These are phyloP conservation scores for Ormyrus rosae DNA, from an alignment of 2,888 invertebrate genomes.

Conservation along the genomic window DNA sequence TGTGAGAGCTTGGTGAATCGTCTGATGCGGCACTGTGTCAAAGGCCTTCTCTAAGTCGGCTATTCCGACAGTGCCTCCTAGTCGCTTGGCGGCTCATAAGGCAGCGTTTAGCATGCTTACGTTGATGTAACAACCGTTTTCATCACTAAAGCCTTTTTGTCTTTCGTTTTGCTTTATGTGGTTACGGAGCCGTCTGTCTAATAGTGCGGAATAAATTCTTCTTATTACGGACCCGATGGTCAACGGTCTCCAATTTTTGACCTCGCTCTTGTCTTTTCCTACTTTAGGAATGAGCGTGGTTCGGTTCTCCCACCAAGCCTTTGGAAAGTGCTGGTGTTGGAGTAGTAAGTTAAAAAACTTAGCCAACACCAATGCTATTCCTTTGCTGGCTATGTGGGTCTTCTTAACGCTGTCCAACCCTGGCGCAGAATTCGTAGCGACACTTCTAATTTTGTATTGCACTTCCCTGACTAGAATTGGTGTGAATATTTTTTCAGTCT, in stretches of 20 bases:
- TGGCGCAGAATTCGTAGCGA: not conserved
- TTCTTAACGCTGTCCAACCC: constrained; percentile 3
- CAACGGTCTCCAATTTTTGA: constrained; percentile 66
- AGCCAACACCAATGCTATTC: not conserved
- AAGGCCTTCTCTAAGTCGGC: constrained; percentile 56
- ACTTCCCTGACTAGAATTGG: not conserved
- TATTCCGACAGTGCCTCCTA: not conserved
- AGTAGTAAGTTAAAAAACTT: not conserved
- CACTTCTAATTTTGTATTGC: not conserved
- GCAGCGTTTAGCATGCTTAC: constrained; percentile 50
- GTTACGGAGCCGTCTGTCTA: constrained; percentile 59
- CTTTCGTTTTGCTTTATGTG: constrained; percentile 56
- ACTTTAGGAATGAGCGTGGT: constrained; percentile 67
- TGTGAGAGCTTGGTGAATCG: not conserved
- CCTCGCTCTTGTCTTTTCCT: constrained; percentile 62
- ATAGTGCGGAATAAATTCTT: constrained; percentile 63
- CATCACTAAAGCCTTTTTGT: constrained; percentile 67
- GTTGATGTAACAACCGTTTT: constrained; percentile 60
- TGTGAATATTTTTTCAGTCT: not conserved
- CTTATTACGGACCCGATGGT: constrained; percentile 66
- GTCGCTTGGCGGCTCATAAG: not conserved
- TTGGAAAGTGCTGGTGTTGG: constrained; percentile 11
- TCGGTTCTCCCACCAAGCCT: constrained; percentile 64
- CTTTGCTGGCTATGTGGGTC: not conserved
- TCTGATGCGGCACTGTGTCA: constrained; percentile 48